Conservation (phyloP, 2,888 invertebrate species). For the Pollenia labialis region DNA sequence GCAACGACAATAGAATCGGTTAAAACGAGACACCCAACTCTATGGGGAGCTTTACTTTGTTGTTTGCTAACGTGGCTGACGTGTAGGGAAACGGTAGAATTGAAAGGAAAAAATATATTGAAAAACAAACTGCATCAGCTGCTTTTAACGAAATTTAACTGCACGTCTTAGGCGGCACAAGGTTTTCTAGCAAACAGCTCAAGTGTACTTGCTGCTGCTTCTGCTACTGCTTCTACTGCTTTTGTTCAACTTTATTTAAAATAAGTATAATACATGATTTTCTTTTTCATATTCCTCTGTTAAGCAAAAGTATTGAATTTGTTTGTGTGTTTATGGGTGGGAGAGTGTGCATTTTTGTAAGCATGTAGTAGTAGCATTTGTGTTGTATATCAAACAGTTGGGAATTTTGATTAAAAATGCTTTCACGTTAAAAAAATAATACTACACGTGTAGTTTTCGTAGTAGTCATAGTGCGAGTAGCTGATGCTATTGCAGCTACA, state of each 20-base stretch:
- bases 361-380: constrained; percentile 72
- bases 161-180: constrained; percentile 37
- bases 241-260: constrained; percentile 49
- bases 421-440: constrained; percentile 79
- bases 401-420: constrained; percentile 84
- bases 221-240: neutral
- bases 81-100: neutral
- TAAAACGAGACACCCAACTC: constrained; percentile 12
- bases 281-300: constrained; percentile 30
- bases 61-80: constrained; percentile 29
- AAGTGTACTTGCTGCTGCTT: constrained; percentile 36
- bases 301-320: neutral
- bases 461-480: constrained; percentile 31
- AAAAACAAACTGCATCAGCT: constrained; percentile 47
- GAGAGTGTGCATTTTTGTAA: constrained; percentile 4
- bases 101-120: neutral
- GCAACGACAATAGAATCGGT: neutral
- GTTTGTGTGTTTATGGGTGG: neutral
- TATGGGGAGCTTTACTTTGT: constrained; percentile 41
- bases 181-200: constrained; percentile 29
- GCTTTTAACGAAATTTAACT: constrained; percentile 64
- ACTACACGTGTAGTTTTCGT: constrained; percentile 53
- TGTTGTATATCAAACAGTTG: constrained; percentile 81
- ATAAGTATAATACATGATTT: constrained; percentile 59
- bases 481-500: constrained; percentile 1